phyloP scores from a whole-genome alignment of 2,113 vertebrate genomes.

The Dryoscopus gambensis region DNA sequence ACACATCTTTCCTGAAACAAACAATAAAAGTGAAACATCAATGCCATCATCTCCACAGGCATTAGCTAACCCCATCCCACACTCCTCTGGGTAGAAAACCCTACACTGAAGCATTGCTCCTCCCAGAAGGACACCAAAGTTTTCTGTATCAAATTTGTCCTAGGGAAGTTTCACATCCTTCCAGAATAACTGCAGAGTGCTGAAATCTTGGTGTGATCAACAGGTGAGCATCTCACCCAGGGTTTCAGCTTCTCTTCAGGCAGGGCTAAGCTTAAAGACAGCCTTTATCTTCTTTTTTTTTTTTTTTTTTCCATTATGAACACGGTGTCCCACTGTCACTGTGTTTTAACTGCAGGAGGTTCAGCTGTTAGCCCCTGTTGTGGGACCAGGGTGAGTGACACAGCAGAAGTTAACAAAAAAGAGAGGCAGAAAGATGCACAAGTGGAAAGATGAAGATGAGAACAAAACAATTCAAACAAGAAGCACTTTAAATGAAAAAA shows the following conservation, averaged over 20 bases:
- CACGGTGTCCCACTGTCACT: fast-evolving
- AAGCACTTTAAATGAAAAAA: background rate
- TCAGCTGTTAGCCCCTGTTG: background rate
- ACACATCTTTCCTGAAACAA: background rate
- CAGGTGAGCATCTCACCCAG: background rate
- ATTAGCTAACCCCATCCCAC: background rate
- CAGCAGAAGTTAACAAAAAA: background rate
- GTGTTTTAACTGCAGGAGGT: background rate
- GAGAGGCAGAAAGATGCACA: background rate
- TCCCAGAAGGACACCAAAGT: background rate
- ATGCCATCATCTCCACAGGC: background rate
- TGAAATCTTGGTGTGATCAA: background rate
- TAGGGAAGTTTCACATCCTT: background rate
- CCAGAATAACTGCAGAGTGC: background rate
- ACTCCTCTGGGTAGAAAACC: background rate
- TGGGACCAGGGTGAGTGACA: background rate
- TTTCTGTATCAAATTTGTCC: background rate
- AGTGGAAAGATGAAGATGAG: background rate
- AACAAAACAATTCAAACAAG: background rate
- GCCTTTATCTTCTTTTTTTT: background rate
- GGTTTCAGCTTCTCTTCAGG: background rate
- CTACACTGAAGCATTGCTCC: background rate
- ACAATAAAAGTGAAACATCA: background rate
- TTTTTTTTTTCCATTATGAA: background rate
- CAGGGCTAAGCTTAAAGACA: background rate